A percentile compares a stretch with the other conserved stretches of the same genome.
phyloP scores from a whole-genome alignment of 2,113 vertebrate genomes.

The Apteryx mantelli region DNA sequence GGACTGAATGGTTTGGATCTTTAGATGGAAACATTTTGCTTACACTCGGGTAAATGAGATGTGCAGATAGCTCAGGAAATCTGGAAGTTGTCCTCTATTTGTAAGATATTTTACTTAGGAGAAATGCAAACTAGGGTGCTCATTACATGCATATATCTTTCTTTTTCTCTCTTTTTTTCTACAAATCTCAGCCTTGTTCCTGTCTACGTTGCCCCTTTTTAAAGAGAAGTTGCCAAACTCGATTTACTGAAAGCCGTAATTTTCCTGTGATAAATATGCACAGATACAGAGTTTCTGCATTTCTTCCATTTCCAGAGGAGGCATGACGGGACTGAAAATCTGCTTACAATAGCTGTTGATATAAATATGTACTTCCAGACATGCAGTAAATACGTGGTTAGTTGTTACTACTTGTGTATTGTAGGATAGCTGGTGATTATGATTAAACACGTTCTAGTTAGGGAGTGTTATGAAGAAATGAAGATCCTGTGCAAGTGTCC shows the following conservation, averaged over 20 bases:
- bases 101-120: not conserved
- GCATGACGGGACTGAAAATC: not conserved
- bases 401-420: not conserved
- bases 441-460: not conserved
- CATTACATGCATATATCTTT: not conserved
- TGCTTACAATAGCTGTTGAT: not conserved
- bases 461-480: not conserved
- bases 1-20: slow-evolving; percentile 20
- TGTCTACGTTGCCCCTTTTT: not conserved
- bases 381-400: not conserved
- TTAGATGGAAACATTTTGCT: not conserved
- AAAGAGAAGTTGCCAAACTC: not conserved
- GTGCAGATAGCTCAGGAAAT: not conserved
- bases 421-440: not conserved
- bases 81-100: not conserved
- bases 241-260: not conserved
- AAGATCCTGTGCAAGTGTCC: not conserved
- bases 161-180: not conserved
- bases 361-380: not conserved
- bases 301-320: not conserved
- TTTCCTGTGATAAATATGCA: not conserved
- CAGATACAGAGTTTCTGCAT: not conserved
- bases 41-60: not conserved
- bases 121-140: not conserved
- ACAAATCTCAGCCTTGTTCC: not conserved